Evolutionary conservation across 2,113 vertebrate species (phyloP).

Genomic region (Actenoides hombroni): DNA sequence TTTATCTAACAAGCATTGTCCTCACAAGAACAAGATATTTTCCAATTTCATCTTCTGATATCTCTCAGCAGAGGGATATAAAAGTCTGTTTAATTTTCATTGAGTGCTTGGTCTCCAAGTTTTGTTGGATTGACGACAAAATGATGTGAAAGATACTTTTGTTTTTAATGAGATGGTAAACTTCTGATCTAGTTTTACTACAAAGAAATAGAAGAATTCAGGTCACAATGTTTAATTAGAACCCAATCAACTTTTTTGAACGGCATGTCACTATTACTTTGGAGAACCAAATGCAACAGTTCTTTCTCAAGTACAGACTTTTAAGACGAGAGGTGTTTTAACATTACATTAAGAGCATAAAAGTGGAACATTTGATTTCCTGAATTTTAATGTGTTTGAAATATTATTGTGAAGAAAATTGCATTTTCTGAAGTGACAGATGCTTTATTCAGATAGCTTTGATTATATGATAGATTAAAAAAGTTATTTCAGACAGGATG

Average conservation of each 20-base stretch:
- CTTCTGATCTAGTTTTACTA: slow-evolving; percentile 13
- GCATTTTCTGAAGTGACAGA: slow-evolving; percentile 78
- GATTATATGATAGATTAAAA: slow-evolving; percentile 77
- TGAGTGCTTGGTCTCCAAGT: neutral
- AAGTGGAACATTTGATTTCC: slow-evolving; percentile 79
- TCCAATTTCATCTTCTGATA: neutral
- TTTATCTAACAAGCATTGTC: neutral
- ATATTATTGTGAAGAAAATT: slow-evolving; percentile 82
- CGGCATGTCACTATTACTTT: slow-evolving; percentile 80
- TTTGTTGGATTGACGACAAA: neutral
- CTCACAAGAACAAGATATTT: neutral
- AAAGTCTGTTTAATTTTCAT: neutral
- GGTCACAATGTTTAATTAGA: slow-evolving; percentile 79
- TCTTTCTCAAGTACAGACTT: slow-evolving; percentile 73
- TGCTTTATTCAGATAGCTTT: slow-evolving; percentile 79
- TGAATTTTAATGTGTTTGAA: slow-evolving; percentile 83
- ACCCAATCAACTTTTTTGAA: slow-evolving; percentile 79
- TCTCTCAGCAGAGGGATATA: neutral
- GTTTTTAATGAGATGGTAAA: neutral
- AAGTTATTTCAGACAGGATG: slow-evolving; percentile 59
- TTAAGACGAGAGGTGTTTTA: slow-evolving; percentile 63
- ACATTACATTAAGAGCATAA: slow-evolving; percentile 70
- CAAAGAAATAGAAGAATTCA: slow-evolving; percentile 17
- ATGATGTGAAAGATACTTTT: neutral
- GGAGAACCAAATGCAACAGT: slow-evolving; percentile 80